phyloP scores from a whole-genome alignment of 2,888 invertebrate genomes.

The Callyntrura guangdongensis region DNA sequence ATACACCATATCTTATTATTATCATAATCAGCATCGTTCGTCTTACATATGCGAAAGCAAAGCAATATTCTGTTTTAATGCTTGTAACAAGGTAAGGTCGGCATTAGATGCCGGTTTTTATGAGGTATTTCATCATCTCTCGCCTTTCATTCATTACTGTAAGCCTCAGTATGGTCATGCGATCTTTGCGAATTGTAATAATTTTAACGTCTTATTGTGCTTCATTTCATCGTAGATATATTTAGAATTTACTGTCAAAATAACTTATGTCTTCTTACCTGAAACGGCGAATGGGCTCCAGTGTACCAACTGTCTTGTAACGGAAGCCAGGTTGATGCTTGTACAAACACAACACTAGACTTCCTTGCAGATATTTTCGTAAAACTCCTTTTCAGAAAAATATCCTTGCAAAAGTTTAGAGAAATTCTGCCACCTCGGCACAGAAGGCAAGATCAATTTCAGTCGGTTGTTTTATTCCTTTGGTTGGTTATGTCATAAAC shows the following conservation, averaged over 20 bases:
- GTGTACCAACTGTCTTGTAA: slow-evolving; percentile 51
- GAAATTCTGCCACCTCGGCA: neutral
- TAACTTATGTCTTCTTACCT: slow-evolving; percentile 41
- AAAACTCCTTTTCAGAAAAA: neutral
- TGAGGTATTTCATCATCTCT: neutral
- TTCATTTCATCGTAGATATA: no score
- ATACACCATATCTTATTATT: neutral
- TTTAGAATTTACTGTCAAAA: neutral
- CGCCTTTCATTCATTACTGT: neutral
- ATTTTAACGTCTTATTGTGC: neutral
- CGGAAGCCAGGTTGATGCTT: slow-evolving; percentile 69
- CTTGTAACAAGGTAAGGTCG: slow-evolving; percentile 1
- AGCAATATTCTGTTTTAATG: neutral
- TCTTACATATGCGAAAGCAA: neutral
- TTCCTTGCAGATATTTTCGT: slow-evolving; percentile 14
- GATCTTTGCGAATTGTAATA: neutral
- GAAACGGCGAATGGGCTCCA: slow-evolving; percentile 68
- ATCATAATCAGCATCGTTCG: neutral
- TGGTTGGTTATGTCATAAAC: neutral
- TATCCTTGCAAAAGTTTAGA: neutral
- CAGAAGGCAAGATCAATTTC: neutral
- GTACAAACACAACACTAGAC: slow-evolving; percentile 64
- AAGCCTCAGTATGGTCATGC: neutral
- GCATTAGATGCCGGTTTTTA: neutral
- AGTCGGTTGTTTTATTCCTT: neutral